Base-by-base conservation (phyloP, 2,797 vertebrate species). In the Malurus splendens region DNA sequence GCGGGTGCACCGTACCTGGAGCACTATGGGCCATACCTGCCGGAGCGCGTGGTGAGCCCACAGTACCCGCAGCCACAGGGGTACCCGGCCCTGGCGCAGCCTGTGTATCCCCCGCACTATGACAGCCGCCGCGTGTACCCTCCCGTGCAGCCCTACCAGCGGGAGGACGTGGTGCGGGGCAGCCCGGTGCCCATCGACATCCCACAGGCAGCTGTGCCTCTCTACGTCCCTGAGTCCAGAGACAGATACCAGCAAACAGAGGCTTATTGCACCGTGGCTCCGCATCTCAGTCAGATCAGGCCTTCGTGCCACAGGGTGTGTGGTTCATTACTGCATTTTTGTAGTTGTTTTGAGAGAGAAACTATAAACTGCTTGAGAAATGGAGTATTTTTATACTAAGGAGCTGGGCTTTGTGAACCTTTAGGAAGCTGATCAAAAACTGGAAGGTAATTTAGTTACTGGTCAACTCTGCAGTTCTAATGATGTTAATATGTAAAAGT, bases 241-340 rank as follows among this genome's bases (percentile, higher is more conserved):
- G 99, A 99, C 57, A 96, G 99, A 96, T 99, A 99, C 93, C 97
- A 98, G 30, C 97, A 98, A 36, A 93, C 98, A 10, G 99, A 99
- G 74, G 97, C 97, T 50, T 99, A 99, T 74, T 99, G 99, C 92
- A 97, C 97, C 1, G 96, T 97, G 80, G 95, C 97, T 77, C 97
- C 97, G 11, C 99, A 98, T 82, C 98, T 98, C 32, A 67, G 97
- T 70, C 98, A 98, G 78, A 98, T 99, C 95, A 98, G 99, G 95
- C 96, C 97, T 87, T 72, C 98, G 1, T 99, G 98, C 90, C 96
- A 97, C 93, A 98, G 98, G 96, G 99, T 99, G 97, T 88, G 98
- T 36, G 89, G 28, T 27, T 32, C 50, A 67, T 5, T 61, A 0
- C 56, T n/a, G 6, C 0, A 0, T 1, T 60, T 78, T 30, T 38